Evolutionary conservation across 2,888 invertebrate species (phyloP), one percentile per base, ranked within the genome.

Genomic region (Cordilura impudica): DNA sequence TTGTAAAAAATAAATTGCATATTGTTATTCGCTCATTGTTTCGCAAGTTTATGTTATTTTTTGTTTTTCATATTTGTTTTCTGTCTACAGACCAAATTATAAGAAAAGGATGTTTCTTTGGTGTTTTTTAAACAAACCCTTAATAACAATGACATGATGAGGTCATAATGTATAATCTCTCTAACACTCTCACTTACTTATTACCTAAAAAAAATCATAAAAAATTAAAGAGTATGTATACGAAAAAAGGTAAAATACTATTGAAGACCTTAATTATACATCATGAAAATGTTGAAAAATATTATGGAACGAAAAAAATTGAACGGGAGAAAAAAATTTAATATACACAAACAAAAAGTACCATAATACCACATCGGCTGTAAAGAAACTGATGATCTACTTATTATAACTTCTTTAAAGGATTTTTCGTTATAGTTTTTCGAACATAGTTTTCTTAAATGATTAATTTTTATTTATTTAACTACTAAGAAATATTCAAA

Each of bases 171-270:
- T 23, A 45, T 66, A 71, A 66, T 69, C 29, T 67, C 47, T 75
- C 75, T 82, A 82, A 82, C 83, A 82, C 83, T 83, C 84, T 85
- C 77, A 84, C 83, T 82, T 54, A 67, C 67, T 76, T 45, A 53
- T 39, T 69, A 63, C 43, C 47, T 43, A 51, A 35, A 45, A 49
- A 4, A 23, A 23, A 16, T 14, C 21, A 35, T 21, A 51, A 51
- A 63, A 63, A 16, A 23, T 60, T 4, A 35, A 43, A 43, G 12
- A 39, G 26, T 43, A 47, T 6, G 6, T 56, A 23, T 39, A 26
- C 0, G 12, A 45, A 47, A 47, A 61, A 35, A 16, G 18, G 12
- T 18, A 26, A 66, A 67, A 45, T 8, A 47, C 12, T 29, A 56
- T 23, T 65, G 39, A 65, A 51, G 21, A 5, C 21, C 39, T 26